Evolutionary conservation across 1,140 invertebrate species (phyloP).

Genomic region (Diploscapter pachys): DNA sequence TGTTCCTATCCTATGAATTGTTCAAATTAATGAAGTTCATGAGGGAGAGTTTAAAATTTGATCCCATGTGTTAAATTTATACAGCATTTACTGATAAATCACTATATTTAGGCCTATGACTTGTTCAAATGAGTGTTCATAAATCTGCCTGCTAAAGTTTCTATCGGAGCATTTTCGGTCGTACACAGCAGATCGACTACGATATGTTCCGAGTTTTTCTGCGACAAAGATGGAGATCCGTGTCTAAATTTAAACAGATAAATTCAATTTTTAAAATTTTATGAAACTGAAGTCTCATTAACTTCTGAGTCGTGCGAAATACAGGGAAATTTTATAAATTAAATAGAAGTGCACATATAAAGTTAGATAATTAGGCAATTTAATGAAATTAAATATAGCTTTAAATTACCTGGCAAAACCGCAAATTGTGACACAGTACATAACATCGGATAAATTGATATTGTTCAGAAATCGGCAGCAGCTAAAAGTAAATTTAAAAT

Average conservation of each 20-base stretch:
- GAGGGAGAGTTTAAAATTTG: not conserved
- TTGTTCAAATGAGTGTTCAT: slow-evolving; percentile 19
- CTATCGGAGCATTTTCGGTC: slow-evolving; percentile 11
- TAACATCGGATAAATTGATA: slow-evolving; percentile 31
- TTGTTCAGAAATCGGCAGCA: slow-evolving; percentile 38
- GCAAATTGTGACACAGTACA: slow-evolving; percentile 25
- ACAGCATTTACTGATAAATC: not conserved
- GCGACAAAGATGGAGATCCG: slow-evolving; percentile 4
- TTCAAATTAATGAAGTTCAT: not conserved
- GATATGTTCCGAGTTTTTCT: slow-evolving; percentile 21
- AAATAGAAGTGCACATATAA: no score
- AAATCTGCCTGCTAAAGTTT: slow-evolving; percentile 17
- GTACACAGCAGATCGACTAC: slow-evolving; percentile 24
- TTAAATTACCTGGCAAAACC: no score
- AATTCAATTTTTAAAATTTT: not conserved
- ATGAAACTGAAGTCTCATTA: no score
- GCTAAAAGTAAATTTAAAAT: slow-evolving; percentile 26
- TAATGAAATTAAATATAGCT: no score
- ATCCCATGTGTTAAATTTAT: not conserved
- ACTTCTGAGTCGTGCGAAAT: no score
- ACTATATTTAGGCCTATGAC: slow-evolving; percentile 2
- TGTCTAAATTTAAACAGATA: not conserved
- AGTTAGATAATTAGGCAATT: no score
- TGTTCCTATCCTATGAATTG: not conserved
- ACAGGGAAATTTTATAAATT: no score